A percentile compares a stretch with the other conserved stretches of the same genome.
Conservation (phyloP, 1,140 invertebrate genomes). For the Telenomus remus region DNA sequence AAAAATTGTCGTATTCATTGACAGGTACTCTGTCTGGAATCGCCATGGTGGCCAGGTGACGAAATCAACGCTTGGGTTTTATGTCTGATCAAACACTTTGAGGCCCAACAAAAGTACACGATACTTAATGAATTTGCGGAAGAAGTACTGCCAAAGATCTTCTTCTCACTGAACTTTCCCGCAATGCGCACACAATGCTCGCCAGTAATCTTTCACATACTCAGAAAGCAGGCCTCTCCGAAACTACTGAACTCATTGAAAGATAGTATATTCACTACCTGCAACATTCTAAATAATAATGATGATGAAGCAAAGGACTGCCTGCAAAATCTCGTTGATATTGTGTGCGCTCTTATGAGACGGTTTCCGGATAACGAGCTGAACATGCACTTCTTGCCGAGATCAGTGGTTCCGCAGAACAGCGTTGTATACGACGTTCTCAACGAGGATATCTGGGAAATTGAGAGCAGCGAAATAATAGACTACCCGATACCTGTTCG, state of each 20-base stretch:
- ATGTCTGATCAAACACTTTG: conserved; percentile 75
- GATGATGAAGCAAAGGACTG: conserved; percentile 65
- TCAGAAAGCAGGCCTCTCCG: conserved; percentile 73
- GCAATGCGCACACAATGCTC: conserved; percentile 71
- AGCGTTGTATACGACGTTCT: conserved; percentile 50
- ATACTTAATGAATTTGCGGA: conserved; percentile 75
- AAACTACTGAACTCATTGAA: conserved; percentile 70
- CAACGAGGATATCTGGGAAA: conserved; percentile 57
- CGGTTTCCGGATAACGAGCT: conserved; percentile 61
- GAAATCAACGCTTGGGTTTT: conserved; percentile 76
- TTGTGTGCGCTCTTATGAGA: conserved; percentile 72
- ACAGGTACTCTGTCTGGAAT: conserved; percentile 75
- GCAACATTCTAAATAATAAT: conserved; percentile 66
- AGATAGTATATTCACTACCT: not conserved
- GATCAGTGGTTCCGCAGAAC: conserved; percentile 43
- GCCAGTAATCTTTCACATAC: conserved; percentile 76
- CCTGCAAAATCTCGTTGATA: conserved; percentile 74
- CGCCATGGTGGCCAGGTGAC: conserved; percentile 73
- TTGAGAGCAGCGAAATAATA: conserved; percentile 52
- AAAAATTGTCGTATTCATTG: not conserved
- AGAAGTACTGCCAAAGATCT: conserved; percentile 72
- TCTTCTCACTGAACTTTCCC: conserved; percentile 69
- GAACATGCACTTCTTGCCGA: conserved; percentile 8
- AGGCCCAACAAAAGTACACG: conserved; percentile 72
- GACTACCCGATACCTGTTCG: conserved; percentile 9